Base-by-base conservation (phyloP, 1,140 invertebrate genomes). In the Pogonus chalceus region DNA sequence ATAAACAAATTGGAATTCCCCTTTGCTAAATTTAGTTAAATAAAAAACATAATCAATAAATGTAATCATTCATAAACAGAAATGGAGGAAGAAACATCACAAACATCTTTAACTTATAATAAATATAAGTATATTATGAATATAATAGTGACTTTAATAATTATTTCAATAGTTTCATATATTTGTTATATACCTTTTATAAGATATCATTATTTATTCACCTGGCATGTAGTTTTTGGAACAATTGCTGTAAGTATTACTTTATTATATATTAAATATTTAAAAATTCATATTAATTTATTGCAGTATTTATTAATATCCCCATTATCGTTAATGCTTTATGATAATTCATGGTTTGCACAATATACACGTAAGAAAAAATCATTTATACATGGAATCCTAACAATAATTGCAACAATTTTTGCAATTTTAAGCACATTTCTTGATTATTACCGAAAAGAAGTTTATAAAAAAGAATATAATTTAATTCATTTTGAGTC, bases 401-500 rank as follows among this genome's bases (percentile, higher is more conserved):
- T 43, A 10, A 16, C 18, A 4, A 16, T 7, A 12, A 4, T 43
- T 10, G 37, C 37, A 43, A 43, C 37, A 10, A 18, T 43, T 9
- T 43, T 43, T 18, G 37, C 37, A 12, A 4, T 18, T 12, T 10
- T 43, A 10, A 12, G 9, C 18, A 4, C 18, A 18, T 43, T 12
- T 43, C 18, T 43, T 9, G 37, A 43, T 12, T 43, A 43, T 18
- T 43, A 43, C 18, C 7, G 37, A 18, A 43, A 43, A 18, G 37
- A 43, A 43, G 7, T 12, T 9, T 12, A 43, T 43, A 43, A 43
- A 18, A 16, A 4, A 4, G 7, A 43, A 43, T 43, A 43, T 43
- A 43, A 43, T 43, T 18, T 43, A 18, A 18, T 43, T 4, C 37
- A 43, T 43, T 43, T 43, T 43, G 37, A 43, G 18, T 43, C 37